Base-by-base conservation (phyloP, 2,113 vertebrate species). In the Scomber japonicus region DNA sequence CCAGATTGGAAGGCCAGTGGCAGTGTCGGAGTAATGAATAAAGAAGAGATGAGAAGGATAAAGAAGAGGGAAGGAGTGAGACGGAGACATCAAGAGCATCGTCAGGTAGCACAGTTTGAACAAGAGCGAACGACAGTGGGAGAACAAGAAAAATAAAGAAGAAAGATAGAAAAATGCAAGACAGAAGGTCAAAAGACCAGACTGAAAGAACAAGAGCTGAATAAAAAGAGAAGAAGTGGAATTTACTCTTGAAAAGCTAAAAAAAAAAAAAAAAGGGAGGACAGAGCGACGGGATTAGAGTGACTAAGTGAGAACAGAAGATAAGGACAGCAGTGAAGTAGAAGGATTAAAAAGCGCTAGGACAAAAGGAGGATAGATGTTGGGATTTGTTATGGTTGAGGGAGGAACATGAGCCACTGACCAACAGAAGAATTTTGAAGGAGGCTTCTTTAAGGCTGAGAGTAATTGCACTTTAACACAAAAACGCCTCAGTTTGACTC, bases 351-450 rank as follows among this genome's bases (percentile, higher is more conserved):
- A 82, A 83, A 77, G 24, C 59, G 71, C 68, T 21, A 61, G 54
- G 66, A 87, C 81, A 83, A 75, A 76, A 54, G 60, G 69, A 77
- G 55, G 44, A 79, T 17, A 63, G 60, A 68, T 70, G 17, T 24
- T 74, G 60, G 78, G 83, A 82, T 88, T 86, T 66, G 79, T 83
- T 84, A 17, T 71, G 69, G 61, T 54, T 54, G 76, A 77, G 13
- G 63, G 55, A 19, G 55, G 64, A 73, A 72, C 62, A 62, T 73
- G 70, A 79, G 44, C 17, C 13, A 31, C 45, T 63, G 75, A 82
- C 78, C 78, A 77, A 45, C 31, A 27, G 27, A n/a, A 67, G 2
- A 64, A 67, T 56, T 44, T 4, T 27, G 24, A 45, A 72, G 60
- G 24, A 14, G 31, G 64, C 61, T 62, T 66, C n/a, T 21, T 51